phyloP scores from a whole-genome alignment of 2,888 invertebrate genomes.

The Mechanitis messenoides region DNA sequence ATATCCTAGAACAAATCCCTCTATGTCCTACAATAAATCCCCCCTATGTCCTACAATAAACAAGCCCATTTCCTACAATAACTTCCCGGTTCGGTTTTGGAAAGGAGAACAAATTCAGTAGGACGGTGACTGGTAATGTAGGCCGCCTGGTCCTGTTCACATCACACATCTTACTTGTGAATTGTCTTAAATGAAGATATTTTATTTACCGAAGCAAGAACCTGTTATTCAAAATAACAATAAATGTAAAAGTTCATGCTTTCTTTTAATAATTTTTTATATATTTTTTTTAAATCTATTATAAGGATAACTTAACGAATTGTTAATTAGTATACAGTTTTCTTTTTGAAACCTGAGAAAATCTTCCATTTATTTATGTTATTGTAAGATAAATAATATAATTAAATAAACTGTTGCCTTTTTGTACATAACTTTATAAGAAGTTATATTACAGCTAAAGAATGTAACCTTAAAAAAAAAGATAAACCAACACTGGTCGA shows the following conservation, averaged over 20 bases:
- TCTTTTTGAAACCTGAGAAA: no score
- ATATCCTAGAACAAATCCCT: no score
- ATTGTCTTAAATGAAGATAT: constrained; percentile 17
- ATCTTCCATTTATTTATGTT: no score
- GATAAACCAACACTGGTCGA: no score
- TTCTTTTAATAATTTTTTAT: background rate
- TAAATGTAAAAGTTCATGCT: background rate
- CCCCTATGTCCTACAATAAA: no score
- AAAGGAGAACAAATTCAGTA: constrained; percentile 16
- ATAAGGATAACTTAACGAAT: background rate
- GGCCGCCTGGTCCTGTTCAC: constrained; percentile 27
- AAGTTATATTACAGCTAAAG: no score
- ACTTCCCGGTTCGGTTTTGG: constrained; percentile 14
- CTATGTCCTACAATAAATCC: background rate
- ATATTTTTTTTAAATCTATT: background rate
- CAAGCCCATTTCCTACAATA: background rate
- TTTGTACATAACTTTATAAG: no score
- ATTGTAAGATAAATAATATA: no score
- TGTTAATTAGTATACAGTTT: no score
- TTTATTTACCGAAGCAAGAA: constrained; percentile 15
- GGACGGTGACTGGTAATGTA: constrained; percentile 14
- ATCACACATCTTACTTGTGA: constrained; percentile 20
- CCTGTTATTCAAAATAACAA: constrained; percentile 15
- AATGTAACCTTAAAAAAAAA: no score
- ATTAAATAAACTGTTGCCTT: no score